Percentiles rank a stretch among this genome's conserved stretches.
Evolutionary conservation across 2,113 vertebrate genomes (phyloP).

Genomic region (Tamias sibiricus): DNA sequence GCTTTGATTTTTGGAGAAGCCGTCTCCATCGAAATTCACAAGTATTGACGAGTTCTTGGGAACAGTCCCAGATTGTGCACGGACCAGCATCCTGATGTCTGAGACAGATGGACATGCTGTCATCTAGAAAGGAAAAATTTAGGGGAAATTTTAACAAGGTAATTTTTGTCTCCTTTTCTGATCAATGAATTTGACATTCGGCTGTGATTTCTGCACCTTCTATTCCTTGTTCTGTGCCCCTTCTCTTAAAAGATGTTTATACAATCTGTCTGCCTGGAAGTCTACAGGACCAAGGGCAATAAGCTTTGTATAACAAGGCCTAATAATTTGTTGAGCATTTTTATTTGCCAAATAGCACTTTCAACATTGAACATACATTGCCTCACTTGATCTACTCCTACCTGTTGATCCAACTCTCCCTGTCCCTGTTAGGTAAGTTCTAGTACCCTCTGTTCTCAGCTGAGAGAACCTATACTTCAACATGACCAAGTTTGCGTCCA

Average conservation of each 20-base stretch:
- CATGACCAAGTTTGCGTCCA: neutral
- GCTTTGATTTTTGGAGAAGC: conserved; percentile 29
- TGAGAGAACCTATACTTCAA: neutral
- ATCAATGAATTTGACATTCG: neutral
- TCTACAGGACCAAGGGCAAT: neutral
- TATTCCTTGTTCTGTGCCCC: neutral
- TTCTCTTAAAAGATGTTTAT: neutral
- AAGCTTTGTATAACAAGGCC: neutral
- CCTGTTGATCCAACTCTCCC: neutral
- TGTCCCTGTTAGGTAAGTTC: neutral
- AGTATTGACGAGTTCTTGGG: conserved; percentile 58
- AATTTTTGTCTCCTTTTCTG: conserved; percentile 6
- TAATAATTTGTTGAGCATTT: neutral
- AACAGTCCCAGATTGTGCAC: conserved; percentile 21
- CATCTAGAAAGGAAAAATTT: neutral
- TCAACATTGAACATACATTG: neutral
- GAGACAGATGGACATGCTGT: conserved; percentile 45
- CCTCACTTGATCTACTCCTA: neutral
- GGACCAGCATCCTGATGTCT: neutral
- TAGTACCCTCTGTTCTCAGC: neutral
- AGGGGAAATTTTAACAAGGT: conserved; percentile 11
- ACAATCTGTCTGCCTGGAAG: neutral
- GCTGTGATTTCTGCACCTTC: neutral
- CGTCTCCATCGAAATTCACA: conserved; percentile 33
- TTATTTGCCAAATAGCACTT: neutral